Conservation (phyloP, 2,797 vertebrate species). For the Clarias laeviceps region DNA sequence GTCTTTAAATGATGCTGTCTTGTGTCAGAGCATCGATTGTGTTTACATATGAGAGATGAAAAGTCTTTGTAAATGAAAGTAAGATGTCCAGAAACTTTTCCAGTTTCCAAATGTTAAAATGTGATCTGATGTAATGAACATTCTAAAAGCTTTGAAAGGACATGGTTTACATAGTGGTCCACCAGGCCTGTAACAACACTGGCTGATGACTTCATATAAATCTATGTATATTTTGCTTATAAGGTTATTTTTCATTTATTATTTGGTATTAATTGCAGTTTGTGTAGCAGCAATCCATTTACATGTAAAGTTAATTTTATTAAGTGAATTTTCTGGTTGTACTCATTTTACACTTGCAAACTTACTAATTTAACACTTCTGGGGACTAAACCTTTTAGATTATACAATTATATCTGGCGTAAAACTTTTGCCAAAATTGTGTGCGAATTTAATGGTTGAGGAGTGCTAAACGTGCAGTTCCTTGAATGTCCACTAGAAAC, state of each 20-base stretch:
- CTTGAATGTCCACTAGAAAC: too few species aligned
- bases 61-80: not conserved
- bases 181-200: not conserved
- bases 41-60: not conserved
- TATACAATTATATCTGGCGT: too few species aligned
- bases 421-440: too few species aligned
- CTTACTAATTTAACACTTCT: too few species aligned
- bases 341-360: too few species aligned
- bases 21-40: not conserved
- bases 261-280: not conserved
- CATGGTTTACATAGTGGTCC: not conserved
- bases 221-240: not conserved
- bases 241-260: not conserved
- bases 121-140: conserved; percentile 5
- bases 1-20: conserved; percentile 1
- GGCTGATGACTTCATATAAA: not conserved
- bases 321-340: too few species aligned
- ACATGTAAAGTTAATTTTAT: too few species aligned
- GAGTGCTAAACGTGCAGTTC: too few species aligned
- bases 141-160: not conserved
- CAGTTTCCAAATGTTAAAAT: conserved; percentile 14
- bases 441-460: too few species aligned
- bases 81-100: not conserved
- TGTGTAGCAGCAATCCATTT: not conserved
- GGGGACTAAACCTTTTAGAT: too few species aligned